Base-by-base conservation (phyloP, 2,797 vertebrate genomes). In the Coregonus sp. region DNA sequence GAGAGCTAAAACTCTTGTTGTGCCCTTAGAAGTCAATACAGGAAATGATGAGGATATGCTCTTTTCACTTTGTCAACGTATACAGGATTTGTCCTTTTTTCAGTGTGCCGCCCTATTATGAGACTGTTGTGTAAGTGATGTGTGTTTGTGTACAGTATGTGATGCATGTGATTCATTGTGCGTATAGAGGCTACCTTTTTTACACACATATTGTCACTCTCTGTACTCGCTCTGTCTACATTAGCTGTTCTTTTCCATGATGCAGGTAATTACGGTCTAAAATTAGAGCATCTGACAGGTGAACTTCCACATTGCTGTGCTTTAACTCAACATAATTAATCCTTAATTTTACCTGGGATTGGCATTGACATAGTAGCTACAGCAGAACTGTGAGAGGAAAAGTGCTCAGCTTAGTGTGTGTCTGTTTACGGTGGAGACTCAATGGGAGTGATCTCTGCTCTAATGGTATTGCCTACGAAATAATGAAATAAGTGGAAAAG, bases 161-260 rank as follows among this genome's bases (percentile, higher is more conserved):
- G 35, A 35, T 3, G 40, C 40, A 47, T 47, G 40, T 47, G 9
- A 31, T 29, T 72, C 25, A 18, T 12, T 54, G 20, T 54, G 11
- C 40, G 1, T 15, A 15, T 7, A 2, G 59, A 25, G 66, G 31
- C 15, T 68, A 35, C 16, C 25, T 33, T 11, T 7, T 54, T 73
- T 65, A 65, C 80, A 18, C 56, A 25, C 20, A 63, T 80, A 51
- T 61, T 73, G 70, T 84, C 77, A 51, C 74, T 81, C 75, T 69
- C 67, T 77, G 86, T 81, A 78, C 37, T 4, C 74, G 75, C 40
- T 80, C 78, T 6, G 40, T 47, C 40, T 47, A 80, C 86, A 94
- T 93, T 94, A 93, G 89, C 81, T 91, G 91, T 93, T 92, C 85
- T 90, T 90, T 90, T 89, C 90, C 90, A 90, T 87, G 84, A 80